phyloP scores from a whole-genome alignment of 2,888 invertebrate genomes.

The Andrena trimmerana region DNA sequence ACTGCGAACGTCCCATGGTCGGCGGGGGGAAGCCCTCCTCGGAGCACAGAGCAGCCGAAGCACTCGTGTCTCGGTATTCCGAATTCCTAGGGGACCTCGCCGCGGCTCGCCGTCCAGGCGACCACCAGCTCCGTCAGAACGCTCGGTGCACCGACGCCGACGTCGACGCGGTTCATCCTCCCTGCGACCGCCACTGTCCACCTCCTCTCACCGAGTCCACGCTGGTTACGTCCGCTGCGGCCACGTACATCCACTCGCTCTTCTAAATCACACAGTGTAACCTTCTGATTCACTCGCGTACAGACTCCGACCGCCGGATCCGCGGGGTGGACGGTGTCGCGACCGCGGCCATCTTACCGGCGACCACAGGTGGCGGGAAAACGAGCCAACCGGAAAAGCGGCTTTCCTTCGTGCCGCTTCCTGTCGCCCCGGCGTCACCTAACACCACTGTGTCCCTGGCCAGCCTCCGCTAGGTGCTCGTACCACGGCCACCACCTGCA shows the following conservation, averaged over 20 bases:
- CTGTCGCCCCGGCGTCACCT: background rate
- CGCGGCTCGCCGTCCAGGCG: slow-evolving; percentile 20
- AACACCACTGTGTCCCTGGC: background rate
- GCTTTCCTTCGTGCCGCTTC: slow-evolving; percentile 4
- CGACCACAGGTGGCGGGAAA: slow-evolving; percentile 52
- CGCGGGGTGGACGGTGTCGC: slow-evolving; percentile 34
- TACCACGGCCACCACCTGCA: background rate
- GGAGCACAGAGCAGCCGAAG: background rate
- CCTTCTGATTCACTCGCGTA: slow-evolving; percentile 7
- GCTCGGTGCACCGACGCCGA: slow-evolving; percentile 33
- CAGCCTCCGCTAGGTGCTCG: slow-evolving; percentile 10
- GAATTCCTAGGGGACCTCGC: background rate
- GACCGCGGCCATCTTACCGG: slow-evolving; percentile 59
- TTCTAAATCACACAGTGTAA: background rate
- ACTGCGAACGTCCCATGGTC: no score
- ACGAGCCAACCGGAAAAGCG: slow-evolving; percentile 33
- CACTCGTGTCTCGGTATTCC: slow-evolving; percentile 3
- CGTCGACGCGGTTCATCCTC: slow-evolving; percentile 27
- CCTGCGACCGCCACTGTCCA: background rate
- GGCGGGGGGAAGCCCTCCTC: no score
- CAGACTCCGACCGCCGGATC: slow-evolving; percentile 21
- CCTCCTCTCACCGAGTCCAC: background rate
- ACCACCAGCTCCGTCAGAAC: slow-evolving; percentile 24
- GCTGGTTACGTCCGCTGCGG: no score
- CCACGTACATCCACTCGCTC: no score